phyloP scores from a whole-genome alignment of 1,140 invertebrate species.

The Bombus difficillimus region DNA sequence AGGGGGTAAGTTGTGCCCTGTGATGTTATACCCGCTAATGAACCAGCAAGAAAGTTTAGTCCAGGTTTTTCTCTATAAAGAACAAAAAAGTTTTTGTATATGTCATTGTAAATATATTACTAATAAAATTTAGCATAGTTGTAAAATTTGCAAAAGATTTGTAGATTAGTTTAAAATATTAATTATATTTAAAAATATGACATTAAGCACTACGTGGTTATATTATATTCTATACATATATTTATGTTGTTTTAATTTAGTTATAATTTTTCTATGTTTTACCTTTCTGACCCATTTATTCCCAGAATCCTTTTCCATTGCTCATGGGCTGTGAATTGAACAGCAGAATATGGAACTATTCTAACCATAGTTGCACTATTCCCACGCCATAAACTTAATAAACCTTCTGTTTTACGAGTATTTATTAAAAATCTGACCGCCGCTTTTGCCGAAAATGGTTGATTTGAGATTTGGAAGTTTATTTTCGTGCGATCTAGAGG shows the following conservation, averaged over 20 bases:
- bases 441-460: slow-evolving; percentile 90
- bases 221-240: background rate
- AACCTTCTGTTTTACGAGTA: slow-evolving; percentile 89
- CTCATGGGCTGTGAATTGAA: slow-evolving; percentile 98
- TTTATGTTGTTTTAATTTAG: background rate
- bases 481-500: slow-evolving; percentile 99
- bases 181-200: background rate
- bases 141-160: background rate
- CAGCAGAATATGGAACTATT: slow-evolving; percentile 98
- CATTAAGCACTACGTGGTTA: background rate
- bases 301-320: slow-evolving; percentile 94
- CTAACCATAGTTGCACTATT: slow-evolving; percentile 99
- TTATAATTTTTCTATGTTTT: slow-evolving; percentile 51
- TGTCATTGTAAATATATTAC: background rate
- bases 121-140: background rate
- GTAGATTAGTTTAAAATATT: background rate
- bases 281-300: slow-evolving; percentile 87
- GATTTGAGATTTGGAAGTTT: slow-evolving; percentile 95
- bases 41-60: slow-evolving; percentile 92
- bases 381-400: slow-evolving; percentile 95
- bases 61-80: slow-evolving; percentile 50
- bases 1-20: slow-evolving; percentile 97
- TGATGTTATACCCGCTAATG: slow-evolving; percentile 96
- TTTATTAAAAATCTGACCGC: slow-evolving; percentile 90
- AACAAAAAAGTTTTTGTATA: background rate